Evolutionary conservation across 2,797 vertebrate species (phyloP).

Genomic region (Limnodromus scolopaceus): DNA sequence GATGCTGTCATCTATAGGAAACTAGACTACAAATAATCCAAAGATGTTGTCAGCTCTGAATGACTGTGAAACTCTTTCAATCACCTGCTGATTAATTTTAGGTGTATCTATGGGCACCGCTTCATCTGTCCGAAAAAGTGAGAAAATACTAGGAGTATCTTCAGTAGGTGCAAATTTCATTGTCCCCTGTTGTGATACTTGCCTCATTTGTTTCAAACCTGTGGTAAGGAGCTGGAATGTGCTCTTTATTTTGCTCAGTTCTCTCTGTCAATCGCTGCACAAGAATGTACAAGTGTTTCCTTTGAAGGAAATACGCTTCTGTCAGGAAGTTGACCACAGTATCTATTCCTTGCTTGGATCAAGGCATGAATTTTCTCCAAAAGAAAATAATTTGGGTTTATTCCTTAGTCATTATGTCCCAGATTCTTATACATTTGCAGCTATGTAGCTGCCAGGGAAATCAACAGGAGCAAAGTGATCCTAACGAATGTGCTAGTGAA

Average conservation of each 20-base stretch:
- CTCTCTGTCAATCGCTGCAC: accelerated
- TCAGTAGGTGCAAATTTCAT: neutral
- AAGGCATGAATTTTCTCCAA: neutral
- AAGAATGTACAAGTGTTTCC: neutral
- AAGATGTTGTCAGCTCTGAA: neutral
- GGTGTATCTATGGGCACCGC: neutral
- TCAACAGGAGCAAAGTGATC: neutral
- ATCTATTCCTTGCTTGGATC: neutral
- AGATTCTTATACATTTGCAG: neutral
- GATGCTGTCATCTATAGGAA: neutral
- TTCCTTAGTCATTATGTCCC: neutral
- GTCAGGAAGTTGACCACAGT: neutral
- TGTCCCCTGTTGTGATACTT: neutral
- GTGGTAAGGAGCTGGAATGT: neutral
- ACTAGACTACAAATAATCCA: neutral
- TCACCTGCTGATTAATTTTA: neutral
- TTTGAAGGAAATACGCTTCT: neutral
- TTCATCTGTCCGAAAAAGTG: neutral
- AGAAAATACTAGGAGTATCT: neutral
- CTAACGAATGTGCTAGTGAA: neutral
- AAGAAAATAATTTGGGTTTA: neutral
- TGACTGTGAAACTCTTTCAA: neutral
- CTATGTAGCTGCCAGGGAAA: neutral
- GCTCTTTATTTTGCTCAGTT: neutral
- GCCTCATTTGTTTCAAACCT: neutral